Percentiles rank a stretch among this genome's conserved stretches.
These are phyloP conservation scores for Stichopus chloronotus DNA, from an alignment of 35 echinoderm and acorn worm species.

Conservation along the genomic window DNA sequence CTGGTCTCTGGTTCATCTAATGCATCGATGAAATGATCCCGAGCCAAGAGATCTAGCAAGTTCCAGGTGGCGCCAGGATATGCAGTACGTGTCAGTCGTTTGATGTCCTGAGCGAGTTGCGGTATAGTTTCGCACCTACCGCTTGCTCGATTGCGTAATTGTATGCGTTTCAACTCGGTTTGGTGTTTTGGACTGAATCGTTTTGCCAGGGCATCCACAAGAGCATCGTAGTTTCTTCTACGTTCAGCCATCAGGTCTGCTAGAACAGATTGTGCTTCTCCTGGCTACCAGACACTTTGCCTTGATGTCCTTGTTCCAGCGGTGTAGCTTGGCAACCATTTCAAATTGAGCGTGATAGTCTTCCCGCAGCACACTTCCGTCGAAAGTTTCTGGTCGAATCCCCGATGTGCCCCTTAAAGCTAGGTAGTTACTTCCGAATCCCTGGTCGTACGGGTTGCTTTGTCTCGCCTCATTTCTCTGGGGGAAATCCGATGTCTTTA, in stretches of 20 bases:
- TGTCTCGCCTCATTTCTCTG: no score
- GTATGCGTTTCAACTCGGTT: not conserved
- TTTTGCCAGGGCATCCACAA: not conserved
- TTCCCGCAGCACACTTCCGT: constrained; percentile 10
- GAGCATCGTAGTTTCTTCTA: not conserved
- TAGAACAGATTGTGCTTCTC: not conserved
- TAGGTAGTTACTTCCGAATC: no score
- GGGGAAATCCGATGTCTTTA: no score
- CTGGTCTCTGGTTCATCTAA: constrained; percentile 7
- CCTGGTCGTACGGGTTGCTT: no score
- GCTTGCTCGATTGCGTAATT: not conserved
- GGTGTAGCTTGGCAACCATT: not conserved
- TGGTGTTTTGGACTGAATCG: not conserved
- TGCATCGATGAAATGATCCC: constrained; percentile 4
- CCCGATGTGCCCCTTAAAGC: no score
- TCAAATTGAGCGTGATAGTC: constrained; percentile 46
- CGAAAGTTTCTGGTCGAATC: not conserved
- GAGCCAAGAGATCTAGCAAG: not conserved
- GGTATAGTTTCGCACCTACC: not conserved
- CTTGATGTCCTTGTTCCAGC: not conserved
- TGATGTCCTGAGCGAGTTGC: not conserved
- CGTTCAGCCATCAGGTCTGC: not conserved
- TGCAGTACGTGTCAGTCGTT: not conserved
- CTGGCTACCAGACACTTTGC: constrained; percentile 17
- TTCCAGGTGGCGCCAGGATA: not conserved